Percentiles rank a stretch among this genome's conserved stretches.
These are phyloP conservation scores for Pavo muticus DNA, from an alignment of 2,113 vertebrate genomes.

Conservation along the genomic window DNA sequence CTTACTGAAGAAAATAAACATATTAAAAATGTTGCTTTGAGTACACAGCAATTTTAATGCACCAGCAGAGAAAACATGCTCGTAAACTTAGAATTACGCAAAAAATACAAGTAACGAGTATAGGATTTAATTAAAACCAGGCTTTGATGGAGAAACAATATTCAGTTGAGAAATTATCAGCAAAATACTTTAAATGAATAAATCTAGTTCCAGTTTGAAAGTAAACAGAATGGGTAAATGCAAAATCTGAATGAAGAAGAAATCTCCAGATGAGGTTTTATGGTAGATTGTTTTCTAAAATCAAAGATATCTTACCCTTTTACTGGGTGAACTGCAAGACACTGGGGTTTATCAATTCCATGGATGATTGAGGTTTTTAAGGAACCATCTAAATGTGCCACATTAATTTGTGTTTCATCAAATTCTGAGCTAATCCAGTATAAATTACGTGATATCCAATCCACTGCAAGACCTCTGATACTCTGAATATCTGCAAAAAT, in stretches of 20 bases:
- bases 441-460: slow-evolving; percentile 97
- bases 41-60: neutral
- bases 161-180: neutral
- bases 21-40: neutral
- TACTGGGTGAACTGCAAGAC: slow-evolving; percentile 92
- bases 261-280: neutral
- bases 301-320: slow-evolving; percentile 89
- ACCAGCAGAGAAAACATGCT: neutral
- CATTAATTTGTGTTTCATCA: slow-evolving; percentile 98
- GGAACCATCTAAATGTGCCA: slow-evolving; percentile 95
- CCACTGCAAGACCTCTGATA: slow-evolving; percentile 93
- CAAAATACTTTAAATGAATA: neutral
- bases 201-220: neutral
- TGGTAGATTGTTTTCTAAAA: neutral
- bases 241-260: neutral
- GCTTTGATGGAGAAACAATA: neutral
- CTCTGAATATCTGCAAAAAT: slow-evolving; percentile 90
- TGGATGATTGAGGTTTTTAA: slow-evolving; percentile 98
- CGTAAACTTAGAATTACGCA: neutral
- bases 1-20: slow-evolving; percentile 80
- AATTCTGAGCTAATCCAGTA: slow-evolving; percentile 99
- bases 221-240: neutral
- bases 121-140: neutral
- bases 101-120: neutral
- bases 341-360: slow-evolving; percentile 96